Percentiles rank a stretch among this genome's conserved stretches.
phyloP scores from a whole-genome alignment of 2,888 invertebrate species.

The Pachliopta kotzebuea region DNA sequence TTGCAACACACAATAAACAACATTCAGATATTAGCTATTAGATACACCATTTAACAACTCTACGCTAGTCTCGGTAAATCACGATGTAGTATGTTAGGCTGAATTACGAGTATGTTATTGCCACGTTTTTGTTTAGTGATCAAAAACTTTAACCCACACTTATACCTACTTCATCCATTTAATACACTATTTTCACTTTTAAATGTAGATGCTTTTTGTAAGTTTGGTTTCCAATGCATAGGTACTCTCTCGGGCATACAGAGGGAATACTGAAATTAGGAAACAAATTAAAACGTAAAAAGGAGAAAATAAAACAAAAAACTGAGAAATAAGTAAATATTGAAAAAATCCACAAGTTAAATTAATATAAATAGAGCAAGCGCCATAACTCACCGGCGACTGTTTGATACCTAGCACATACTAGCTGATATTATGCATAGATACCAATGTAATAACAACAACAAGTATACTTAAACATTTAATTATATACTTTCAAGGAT shows the following conservation, averaged over 20 bases:
- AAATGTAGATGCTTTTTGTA: conserved; percentile 79
- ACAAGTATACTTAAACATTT: conserved; percentile 25
- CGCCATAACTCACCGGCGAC: conserved; percentile 8
- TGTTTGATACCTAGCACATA: conserved; percentile 14
- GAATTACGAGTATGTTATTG: conserved; percentile 25
- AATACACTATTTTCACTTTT: conserved; percentile 81
- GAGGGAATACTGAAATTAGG: conserved; percentile 77
- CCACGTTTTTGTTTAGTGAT: conserved; percentile 44
- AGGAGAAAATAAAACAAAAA: conserved; percentile 42
- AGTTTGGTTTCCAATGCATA: conserved; percentile 80
- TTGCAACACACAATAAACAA: conserved; percentile 77
- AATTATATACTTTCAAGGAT: conserved; percentile 41
- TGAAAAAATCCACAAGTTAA: not conserved
- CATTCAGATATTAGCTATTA: conserved; percentile 73
- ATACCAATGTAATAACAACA: conserved; percentile 24
- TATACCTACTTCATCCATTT: conserved; percentile 78
- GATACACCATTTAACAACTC: conserved; percentile 73
- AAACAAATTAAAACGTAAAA: conserved; percentile 54
- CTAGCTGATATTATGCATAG: conserved; percentile 21
- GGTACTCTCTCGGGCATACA: conserved; percentile 80
- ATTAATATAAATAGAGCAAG: conserved; percentile 8
- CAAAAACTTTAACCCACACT: conserved; percentile 44
- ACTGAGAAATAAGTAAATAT: conserved; percentile 32
- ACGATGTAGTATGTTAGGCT: conserved; percentile 46
- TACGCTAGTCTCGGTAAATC: conserved; percentile 63